phyloP scores from a whole-genome alignment of 2,888 invertebrate species.

The Smittia aterrima region DNA sequence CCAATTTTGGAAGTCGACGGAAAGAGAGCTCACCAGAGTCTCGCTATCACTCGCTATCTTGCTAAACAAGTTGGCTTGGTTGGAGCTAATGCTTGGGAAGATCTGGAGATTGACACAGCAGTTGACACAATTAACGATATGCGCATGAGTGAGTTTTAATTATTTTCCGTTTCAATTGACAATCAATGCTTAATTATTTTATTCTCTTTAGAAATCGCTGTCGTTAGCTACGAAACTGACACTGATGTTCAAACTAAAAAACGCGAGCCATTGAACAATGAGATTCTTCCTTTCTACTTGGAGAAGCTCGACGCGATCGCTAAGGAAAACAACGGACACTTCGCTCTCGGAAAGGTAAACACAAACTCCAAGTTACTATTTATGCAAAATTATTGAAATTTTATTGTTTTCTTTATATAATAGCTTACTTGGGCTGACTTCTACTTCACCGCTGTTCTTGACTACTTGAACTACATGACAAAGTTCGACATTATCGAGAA shows the following conservation, averaged over 20 bases:
- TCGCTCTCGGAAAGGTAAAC: constrained; percentile 15
- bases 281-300: constrained; percentile 55
- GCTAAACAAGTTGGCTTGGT: constrained; percentile 55
- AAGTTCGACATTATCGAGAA: constrained; percentile 53
- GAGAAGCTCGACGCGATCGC: constrained; percentile 31
- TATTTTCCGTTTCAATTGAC: constrained; percentile 34
- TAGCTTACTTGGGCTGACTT: constrained; percentile 60
- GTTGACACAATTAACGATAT: constrained; percentile 58
- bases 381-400: too few relatives aligned
- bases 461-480: constrained; percentile 55
- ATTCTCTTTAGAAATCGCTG: constrained; percentile 21
- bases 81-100: constrained; percentile 56
- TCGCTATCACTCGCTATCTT: constrained; percentile 57
- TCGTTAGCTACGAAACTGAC: constrained; percentile 37
- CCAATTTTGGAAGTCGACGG: constrained; percentile 54
- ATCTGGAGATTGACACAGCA: constrained; percentile 56
- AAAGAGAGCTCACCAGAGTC: constrained; percentile 55
- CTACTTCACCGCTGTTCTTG: constrained; percentile 54
- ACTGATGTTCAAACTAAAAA: constrained; percentile 46
- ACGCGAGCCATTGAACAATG: constrained; percentile 56
- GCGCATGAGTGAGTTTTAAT: constrained; percentile 52
- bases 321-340: constrained; percentile 18
- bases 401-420: too few relatives aligned
- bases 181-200: constrained; percentile 43
- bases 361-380: too few relatives aligned